phyloP scores from a whole-genome alignment of 2,113 vertebrate genomes.

The Aptenodytes forsteri region DNA sequence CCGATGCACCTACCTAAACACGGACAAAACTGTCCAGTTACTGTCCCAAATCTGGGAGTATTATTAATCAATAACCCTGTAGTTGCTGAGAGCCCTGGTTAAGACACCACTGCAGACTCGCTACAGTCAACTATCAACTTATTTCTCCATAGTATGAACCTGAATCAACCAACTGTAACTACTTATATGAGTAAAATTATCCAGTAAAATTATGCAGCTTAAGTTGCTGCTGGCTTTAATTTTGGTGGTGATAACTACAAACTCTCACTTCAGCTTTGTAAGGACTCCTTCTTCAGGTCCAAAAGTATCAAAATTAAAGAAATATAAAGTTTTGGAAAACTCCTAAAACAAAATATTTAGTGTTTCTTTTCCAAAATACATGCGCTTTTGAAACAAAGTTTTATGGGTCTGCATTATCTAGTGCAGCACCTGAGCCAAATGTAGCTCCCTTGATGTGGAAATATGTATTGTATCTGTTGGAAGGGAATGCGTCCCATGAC shows the following conservation, averaged over 20 bases:
- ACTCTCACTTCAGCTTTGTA: background rate
- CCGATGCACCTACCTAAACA: background rate
- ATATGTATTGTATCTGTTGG: background rate
- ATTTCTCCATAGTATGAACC: background rate
- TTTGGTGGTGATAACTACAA: background rate
- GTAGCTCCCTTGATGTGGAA: background rate
- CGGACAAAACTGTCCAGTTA: background rate
- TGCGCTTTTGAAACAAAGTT: background rate
- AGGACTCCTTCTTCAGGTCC: background rate
- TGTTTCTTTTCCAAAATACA: background rate
- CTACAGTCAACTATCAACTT: background rate
- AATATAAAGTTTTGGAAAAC: background rate
- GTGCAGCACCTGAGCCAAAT: background rate
- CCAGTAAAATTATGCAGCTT: background rate
- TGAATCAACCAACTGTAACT: background rate
- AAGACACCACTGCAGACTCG: background rate
- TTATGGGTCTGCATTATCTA: background rate
- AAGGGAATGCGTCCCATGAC: background rate
- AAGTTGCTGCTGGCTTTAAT: background rate
- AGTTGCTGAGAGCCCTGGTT: background rate
- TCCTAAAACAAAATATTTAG: background rate
- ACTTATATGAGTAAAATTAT: background rate
- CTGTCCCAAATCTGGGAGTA: background rate
- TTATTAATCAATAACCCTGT: background rate
- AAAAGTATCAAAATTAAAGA: background rate